Evolutionary conservation across 1,140 invertebrate species (phyloP).

Genomic region (Trypoxylus dichotomus): DNA sequence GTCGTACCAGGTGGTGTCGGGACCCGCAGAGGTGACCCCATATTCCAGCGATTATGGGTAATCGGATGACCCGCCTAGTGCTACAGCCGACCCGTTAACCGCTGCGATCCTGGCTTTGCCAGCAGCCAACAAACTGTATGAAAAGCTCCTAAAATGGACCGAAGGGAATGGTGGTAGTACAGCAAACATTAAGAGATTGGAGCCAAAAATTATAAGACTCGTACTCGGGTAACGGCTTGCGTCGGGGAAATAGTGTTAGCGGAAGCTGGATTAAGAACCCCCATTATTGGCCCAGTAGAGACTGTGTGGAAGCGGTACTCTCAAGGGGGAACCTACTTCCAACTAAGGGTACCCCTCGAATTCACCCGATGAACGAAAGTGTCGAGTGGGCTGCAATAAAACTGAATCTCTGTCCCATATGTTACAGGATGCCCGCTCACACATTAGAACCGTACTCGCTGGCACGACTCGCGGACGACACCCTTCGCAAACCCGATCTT

Average conservation of each 20-base stretch:
- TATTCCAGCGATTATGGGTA: too few relatives aligned
- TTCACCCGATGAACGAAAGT: not conserved
- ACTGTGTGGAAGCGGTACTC: constrained; percentile 32
- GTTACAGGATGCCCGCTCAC: constrained; percentile 33
- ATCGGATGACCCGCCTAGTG: too few relatives aligned
- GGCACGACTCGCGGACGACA: constrained; percentile 29
- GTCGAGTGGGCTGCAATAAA: constrained; percentile 30
- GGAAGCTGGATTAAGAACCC: constrained; percentile 29
- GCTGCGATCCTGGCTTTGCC: not conserved
- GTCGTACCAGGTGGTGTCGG: too few relatives aligned
- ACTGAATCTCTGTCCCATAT: constrained; percentile 33
- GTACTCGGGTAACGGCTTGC: too few relatives aligned
- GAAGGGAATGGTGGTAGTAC: not conserved
- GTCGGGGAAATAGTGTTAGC: not conserved
- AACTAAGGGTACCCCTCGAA: constrained; percentile 23
- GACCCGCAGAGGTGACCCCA: too few relatives aligned
- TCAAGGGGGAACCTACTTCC: constrained; percentile 1
- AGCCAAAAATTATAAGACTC: not conserved
- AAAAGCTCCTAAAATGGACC: not conserved
- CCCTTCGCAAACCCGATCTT: not conserved
- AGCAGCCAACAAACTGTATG: not conserved
- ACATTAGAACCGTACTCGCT: constrained; percentile 27
- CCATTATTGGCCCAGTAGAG: constrained; percentile 26
- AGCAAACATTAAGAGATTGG: not conserved
- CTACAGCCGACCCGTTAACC: not conserved